A percentile compares a stretch with the other conserved stretches of the same genome.
These are phyloP conservation scores for Bryconaethiops microstoma DNA, from an alignment of 2,797 vertebrate species.

Conservation along the genomic window DNA sequence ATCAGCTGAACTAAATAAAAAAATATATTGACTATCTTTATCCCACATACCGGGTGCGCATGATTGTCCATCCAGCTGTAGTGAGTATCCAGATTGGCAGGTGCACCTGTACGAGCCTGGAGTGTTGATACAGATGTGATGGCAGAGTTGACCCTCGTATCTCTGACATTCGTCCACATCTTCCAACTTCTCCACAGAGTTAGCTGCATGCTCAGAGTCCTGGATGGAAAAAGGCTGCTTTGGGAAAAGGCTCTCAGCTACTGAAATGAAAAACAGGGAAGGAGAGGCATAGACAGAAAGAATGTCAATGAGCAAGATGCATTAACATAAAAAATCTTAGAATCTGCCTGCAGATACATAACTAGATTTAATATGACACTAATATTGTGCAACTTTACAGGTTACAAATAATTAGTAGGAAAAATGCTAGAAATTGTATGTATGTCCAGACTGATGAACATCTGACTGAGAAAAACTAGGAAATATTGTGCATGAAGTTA, in stretches of 20 bases:
- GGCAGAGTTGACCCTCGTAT: conserved; percentile 80
- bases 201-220: conserved; percentile 78
- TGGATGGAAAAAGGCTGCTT: conserved; percentile 83
- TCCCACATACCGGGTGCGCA: conserved; percentile 80
- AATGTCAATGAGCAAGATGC: too few relatives aligned
- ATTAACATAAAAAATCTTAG: too few relatives aligned
- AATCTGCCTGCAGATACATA: too few relatives aligned
- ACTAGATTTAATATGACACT: too few relatives aligned
- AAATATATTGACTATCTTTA: too few relatives aligned
- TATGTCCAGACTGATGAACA: too few relatives aligned
- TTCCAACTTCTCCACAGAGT: conserved; percentile 80
- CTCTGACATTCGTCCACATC: conserved; percentile 84
- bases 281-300: neutral
- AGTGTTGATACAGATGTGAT: conserved; percentile 80
- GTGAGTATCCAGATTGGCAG: conserved; percentile 82
- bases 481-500: too few relatives aligned
- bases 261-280: conserved; percentile 61
- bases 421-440: too few relatives aligned
- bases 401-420: too few relatives aligned
- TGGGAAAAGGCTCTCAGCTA: conserved; percentile 77
- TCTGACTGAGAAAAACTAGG: too few relatives aligned
- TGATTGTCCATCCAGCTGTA: conserved; percentile 83
- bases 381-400: too few relatives aligned
- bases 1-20: too few relatives aligned
- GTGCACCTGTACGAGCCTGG: conserved; percentile 85